A percentile compares a stretch with the other conserved stretches of the same genome.
Conservation (phyloP, 2,888 invertebrate species). For the Diaphora mendica region DNA sequence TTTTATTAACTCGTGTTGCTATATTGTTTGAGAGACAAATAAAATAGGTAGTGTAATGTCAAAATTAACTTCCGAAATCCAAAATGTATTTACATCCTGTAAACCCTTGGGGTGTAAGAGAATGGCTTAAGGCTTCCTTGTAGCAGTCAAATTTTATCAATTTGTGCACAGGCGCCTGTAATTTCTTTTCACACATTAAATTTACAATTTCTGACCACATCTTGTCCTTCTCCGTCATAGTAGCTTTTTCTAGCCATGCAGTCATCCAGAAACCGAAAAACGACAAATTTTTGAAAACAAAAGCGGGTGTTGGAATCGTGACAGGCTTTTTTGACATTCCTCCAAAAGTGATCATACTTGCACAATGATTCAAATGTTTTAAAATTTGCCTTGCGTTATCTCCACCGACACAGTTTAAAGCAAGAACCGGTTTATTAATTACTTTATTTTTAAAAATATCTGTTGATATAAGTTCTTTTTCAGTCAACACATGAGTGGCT, state of each 20-base stretch:
- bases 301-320: conserved; percentile 89
- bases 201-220: conserved; percentile 93
- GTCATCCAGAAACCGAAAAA: conserved; percentile 98
- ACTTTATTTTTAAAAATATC: conserved; percentile 78
- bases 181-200: conserved; percentile 90
- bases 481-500: conserved; percentile 94
- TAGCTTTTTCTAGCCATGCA: conserved; percentile 92
- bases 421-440: conserved; percentile 91
- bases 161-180: conserved; percentile 91
- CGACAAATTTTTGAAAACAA: conserved; percentile 96
- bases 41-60: background rate
- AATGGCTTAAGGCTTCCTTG: conserved; percentile 91
- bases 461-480: conserved; percentile 74
- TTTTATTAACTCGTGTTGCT: background rate
- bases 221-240: conserved; percentile 83
- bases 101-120: conserved; percentile 88
- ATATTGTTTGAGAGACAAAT: background rate
- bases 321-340: conserved; percentile 99
- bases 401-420: conserved; percentile 98
- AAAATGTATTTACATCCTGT: conserved; percentile 92
- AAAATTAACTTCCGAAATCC: conserved; percentile 76
- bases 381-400: conserved; percentile 93
- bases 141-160: conserved; percentile 91
- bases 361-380: conserved; percentile 90
- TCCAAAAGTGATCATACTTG: conserved; percentile 97